phyloP scores from a whole-genome alignment of 53 echinoderm and acorn worm species.

The Actinopyga echinites region DNA sequence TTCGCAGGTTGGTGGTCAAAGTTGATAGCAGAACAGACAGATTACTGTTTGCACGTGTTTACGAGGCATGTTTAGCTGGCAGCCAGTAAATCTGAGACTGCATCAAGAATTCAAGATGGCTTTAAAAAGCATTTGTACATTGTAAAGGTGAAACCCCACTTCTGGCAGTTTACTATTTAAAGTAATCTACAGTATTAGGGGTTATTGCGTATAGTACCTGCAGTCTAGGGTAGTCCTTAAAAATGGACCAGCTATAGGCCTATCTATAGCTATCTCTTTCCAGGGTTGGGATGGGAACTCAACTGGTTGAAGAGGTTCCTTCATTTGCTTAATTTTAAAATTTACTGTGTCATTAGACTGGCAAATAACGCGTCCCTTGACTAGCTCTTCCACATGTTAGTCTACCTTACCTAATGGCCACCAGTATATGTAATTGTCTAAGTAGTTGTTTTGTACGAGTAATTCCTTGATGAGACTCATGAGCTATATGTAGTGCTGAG shows the following conservation, averaged over 20 bases:
- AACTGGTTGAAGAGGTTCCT: not conserved
- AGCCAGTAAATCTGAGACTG: too few relatives aligned
- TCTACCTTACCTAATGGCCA: not conserved
- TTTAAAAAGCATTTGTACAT: too few relatives aligned
- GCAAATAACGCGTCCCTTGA: not conserved
- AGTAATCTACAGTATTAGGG: not conserved
- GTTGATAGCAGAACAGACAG: too few relatives aligned
- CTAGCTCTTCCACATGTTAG: not conserved
- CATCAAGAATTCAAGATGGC: too few relatives aligned
- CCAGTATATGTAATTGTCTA: too few relatives aligned
- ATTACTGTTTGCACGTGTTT: too few relatives aligned
- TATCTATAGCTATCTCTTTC: not conserved
- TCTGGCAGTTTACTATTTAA: not conserved
- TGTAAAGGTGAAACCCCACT: too few relatives aligned
- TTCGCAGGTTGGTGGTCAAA: too few relatives aligned
- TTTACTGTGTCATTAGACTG: not conserved
- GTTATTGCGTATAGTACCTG: not conserved
- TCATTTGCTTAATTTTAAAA: too few relatives aligned
- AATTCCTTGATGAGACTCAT: not conserved
- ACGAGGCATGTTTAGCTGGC: too few relatives aligned
- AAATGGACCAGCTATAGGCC: not conserved
- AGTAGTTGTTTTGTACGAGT: too few relatives aligned
- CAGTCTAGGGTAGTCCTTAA: not conserved
- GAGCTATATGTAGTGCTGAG: not conserved
- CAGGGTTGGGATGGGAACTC: not conserved